Conservation (phyloP, 2,888 invertebrate species). For the Tiliacea citrago region DNA sequence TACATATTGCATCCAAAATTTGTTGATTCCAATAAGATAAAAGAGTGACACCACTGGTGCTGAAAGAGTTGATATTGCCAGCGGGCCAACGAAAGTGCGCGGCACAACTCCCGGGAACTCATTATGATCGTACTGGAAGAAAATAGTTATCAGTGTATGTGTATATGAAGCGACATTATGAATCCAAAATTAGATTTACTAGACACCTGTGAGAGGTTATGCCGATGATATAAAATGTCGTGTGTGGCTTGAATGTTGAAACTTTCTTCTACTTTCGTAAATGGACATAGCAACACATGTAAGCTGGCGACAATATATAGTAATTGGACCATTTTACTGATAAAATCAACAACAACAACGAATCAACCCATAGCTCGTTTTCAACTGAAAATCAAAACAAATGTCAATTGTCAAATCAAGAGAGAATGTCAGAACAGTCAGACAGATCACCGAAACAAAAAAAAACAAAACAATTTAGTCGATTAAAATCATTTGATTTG, state of each 20-base stretch:
- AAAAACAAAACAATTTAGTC: conserved; percentile 20
- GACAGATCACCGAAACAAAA: background rate
- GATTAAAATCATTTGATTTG: conserved; percentile 29
- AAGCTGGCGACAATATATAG: conserved; percentile 94
- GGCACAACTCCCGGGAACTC: conserved; percentile 99
- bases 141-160: conserved; percentile 68
- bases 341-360: conserved; percentile 67
- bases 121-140: conserved; percentile 98
- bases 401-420: conserved; percentile 38
- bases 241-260: conserved; percentile 99
- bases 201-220: conserved; percentile 95
- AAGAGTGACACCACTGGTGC: conserved; percentile 94
- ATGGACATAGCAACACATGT: conserved; percentile 97
- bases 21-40: conserved; percentile 93
- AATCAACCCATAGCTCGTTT: conserved; percentile 78
- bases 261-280: conserved; percentile 99
- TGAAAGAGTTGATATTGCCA: conserved; percentile 94
- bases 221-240: conserved; percentile 97
- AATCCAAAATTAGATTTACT: conserved; percentile 88
- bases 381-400: conserved; percentile 40
- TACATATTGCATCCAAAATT: conserved; percentile 97
- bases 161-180: conserved; percentile 70
- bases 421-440: conserved; percentile 42
- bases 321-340: conserved; percentile 92
- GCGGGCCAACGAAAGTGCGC: conserved; percentile 98